These are phyloP conservation scores for Piezodorus guildinii DNA, from an alignment of 1,140 invertebrate genomes.

Conservation along the genomic window DNA sequence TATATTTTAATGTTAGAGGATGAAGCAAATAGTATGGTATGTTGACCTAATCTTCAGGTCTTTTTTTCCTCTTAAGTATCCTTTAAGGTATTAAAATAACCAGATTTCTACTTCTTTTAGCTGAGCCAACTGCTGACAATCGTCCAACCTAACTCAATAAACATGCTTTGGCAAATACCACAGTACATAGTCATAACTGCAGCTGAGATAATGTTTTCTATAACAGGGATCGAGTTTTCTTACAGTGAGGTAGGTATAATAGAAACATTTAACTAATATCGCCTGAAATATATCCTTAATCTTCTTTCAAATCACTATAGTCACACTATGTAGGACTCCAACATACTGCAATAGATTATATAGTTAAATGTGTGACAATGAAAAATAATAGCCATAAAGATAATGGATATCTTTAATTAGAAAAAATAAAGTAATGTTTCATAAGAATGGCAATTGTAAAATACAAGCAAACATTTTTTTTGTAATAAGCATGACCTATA, in stretches of 20 bases:
- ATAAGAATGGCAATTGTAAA: too few relatives aligned
- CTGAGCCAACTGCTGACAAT: conserved; percentile 23
- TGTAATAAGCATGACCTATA: too few relatives aligned
- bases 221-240: conserved; percentile 62
- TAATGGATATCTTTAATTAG: too few relatives aligned
- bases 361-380: too few relatives aligned
- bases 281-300: too few relatives aligned
- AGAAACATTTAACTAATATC: too few relatives aligned
- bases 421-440: too few relatives aligned
- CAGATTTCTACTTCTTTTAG: conserved; percentile 13
- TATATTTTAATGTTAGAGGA: conserved; percentile 22
- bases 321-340: too few relatives aligned
- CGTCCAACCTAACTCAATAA: conserved; percentile 37
- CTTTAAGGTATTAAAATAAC: background rate
- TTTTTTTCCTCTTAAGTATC: background rate
- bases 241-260: conserved; percentile 38
- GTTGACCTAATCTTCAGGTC: background rate
- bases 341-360: too few relatives aligned
- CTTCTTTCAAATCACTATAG: too few relatives aligned
- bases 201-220: conserved; percentile 59
- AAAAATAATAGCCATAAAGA: too few relatives aligned
- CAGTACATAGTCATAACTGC: conserved; percentile 50
- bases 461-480: too few relatives aligned
- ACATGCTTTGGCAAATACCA: conserved; percentile 48
- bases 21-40: background rate